These are phyloP conservation scores for Aramus guarauna DNA, from an alignment of 2,113 vertebrate species.

Conservation along the genomic window DNA sequence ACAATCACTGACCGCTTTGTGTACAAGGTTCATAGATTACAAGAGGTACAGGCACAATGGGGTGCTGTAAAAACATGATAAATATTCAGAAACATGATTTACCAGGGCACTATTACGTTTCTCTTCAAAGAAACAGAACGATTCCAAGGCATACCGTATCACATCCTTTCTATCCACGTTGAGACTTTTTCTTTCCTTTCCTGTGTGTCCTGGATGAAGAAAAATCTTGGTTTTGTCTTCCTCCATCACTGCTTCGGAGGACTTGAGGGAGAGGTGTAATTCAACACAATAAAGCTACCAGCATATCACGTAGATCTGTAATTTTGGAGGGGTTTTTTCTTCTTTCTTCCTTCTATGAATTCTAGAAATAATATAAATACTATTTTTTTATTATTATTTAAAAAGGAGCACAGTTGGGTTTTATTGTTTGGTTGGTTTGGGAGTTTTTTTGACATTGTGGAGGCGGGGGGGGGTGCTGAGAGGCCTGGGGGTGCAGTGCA, in stretches of 20 bases:
- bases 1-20: neutral
- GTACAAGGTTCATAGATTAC: neutral
- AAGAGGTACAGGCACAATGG: neutral
- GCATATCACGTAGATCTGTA: neutral
- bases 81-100: neutral
- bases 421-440: neutral
- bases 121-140: neutral
- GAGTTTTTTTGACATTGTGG: neutral
- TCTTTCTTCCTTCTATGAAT: neutral
- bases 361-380: neutral
- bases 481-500: neutral
- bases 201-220: neutral
- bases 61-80: neutral
- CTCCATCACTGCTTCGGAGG: neutral
- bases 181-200: neutral
- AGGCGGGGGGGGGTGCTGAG: neutral
- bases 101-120: neutral
- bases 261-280: neutral
- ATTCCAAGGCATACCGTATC: neutral
- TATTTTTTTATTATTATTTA: neutral
- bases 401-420: neutral
- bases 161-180: neutral
- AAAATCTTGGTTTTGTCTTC: neutral
- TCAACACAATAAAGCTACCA: neutral
- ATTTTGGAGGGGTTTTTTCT: neutral